phyloP scores from a whole-genome alignment of 2,113 vertebrate species.

The Oncorhynchus nerka region DNA sequence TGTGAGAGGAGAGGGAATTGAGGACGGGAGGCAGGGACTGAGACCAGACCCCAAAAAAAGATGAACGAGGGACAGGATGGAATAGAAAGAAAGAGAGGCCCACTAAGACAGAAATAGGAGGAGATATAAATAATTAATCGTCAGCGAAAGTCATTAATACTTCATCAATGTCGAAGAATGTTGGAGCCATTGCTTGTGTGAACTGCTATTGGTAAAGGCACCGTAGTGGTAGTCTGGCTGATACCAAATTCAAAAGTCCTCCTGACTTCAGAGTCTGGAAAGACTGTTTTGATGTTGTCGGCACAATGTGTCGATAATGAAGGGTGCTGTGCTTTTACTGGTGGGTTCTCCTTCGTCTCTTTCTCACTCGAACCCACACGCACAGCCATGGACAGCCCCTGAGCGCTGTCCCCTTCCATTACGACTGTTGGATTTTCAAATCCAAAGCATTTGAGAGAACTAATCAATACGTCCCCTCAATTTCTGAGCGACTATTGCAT shows the following conservation, averaged over 20 bases:
- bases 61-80: constrained; percentile 21
- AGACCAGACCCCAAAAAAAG: background rate
- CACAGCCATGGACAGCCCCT: too few species aligned
- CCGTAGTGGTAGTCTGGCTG: too few species aligned
- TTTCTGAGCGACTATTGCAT: too few species aligned
- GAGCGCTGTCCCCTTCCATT: too few species aligned
- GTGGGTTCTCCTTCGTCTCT: background rate
- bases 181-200: constrained; percentile 36
- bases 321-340: too few species aligned
- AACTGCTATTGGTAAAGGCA: constrained; percentile 22
- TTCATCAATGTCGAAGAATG: constrained; percentile 62
- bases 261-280: too few species aligned
- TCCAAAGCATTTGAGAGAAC: too few species aligned
- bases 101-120: constrained; percentile 63
- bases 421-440: too few species aligned
- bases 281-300: too few species aligned
- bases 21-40: background rate
- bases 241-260: background rate
- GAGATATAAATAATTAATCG: constrained; percentile 74
- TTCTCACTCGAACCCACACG: too few species aligned
- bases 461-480: too few species aligned
- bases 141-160: constrained; percentile 67
- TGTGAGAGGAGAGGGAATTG: constrained; percentile 32
- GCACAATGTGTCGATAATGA: too few species aligned
- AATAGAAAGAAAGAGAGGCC: constrained; percentile 25